Evolutionary conservation across 1,140 invertebrate genomes (phyloP), one percentile per base, ranked within the genome.

Genomic region (Neodiprion lecontei): DNA sequence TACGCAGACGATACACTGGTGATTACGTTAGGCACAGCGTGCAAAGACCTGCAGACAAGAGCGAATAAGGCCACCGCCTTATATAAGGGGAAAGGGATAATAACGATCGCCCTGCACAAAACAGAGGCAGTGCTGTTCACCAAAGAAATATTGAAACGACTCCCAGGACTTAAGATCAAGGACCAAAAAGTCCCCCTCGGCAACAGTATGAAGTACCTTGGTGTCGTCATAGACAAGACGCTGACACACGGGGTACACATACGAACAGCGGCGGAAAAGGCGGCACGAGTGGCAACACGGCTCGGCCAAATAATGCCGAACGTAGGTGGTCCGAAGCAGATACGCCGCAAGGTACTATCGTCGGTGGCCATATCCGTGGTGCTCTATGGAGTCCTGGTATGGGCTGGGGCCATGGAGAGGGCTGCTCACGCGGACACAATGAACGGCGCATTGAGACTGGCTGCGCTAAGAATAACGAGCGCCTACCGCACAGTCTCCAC

Each of bases 401-500:
- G 61, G 61, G 61, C 61, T 1, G 61, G 61, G 1, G 61, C 17
- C 1, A 12, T 65, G 17, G 5, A 17, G 12, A 65, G 12, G 12
- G 17, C 12, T 0, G 61, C 5, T 5, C 12, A 65, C 61, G 17
- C 12, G 1, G 12, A 65, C 12, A 12, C 12, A 3, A 1, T 65
- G 1, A 65, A 12, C 61, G 1, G 12, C 12, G 61, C 17, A 1
- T 5, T 14, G 17, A 14, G 61, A 14, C 1, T 5, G 12, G 61
- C 12, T 2, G 61, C 61, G 3, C 1, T 65, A 3, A 12, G 61
- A 3, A 17, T 5, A 5, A 49, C 21, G 71, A 8, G 47, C 7
- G 72, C 72, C 7, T 79, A 77, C 50, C 65, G 74, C 23, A 80
- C 79, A 1, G 49, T 77, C 7, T 80, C 77, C 1, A 48, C 23